Conservation (phyloP, 2,797 vertebrate species). For the Sebastes goodei region DNA sequence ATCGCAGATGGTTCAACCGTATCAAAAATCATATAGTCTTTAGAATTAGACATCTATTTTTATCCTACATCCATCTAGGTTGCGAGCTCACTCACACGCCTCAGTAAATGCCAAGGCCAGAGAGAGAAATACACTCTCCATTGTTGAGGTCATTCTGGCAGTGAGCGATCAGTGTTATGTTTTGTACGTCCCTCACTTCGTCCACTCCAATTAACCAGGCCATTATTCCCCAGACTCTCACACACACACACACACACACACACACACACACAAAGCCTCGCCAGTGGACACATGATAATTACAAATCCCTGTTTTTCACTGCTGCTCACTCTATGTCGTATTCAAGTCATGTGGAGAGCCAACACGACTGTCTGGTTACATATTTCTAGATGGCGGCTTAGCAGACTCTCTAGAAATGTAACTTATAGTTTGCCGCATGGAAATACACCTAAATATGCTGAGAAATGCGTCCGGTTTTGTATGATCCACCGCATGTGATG, state of each 20-base stretch:
- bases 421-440: background rate
- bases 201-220: slow-evolving; percentile 72
- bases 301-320: slow-evolving; percentile 34
- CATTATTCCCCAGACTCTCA: slow-evolving; percentile 53
- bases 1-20: background rate
- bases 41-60: background rate
- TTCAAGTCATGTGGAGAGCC: slow-evolving; percentile 8
- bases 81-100: slow-evolving; percentile 10
- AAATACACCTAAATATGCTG: background rate
- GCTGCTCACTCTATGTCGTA: background rate
- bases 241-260: background rate
- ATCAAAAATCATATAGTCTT: background rate
- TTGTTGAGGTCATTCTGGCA: slow-evolving; percentile 31
- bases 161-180: slow-evolving; percentile 60
- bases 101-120: slow-evolving; percentile 32
- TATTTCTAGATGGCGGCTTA: background rate
- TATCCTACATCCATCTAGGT: background rate
- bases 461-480: slow-evolving; percentile 6
- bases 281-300: slow-evolving; percentile 55
- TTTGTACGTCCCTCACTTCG: slow-evolving; percentile 57
- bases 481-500: slow-evolving; percentile 6
- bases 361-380: background rate
- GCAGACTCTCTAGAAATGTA: background rate
- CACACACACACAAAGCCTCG: background rate
- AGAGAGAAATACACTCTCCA: slow-evolving; percentile 33